Conservation (phyloP, 2,797 vertebrate species). For the Gallinago nigripennis region DNA sequence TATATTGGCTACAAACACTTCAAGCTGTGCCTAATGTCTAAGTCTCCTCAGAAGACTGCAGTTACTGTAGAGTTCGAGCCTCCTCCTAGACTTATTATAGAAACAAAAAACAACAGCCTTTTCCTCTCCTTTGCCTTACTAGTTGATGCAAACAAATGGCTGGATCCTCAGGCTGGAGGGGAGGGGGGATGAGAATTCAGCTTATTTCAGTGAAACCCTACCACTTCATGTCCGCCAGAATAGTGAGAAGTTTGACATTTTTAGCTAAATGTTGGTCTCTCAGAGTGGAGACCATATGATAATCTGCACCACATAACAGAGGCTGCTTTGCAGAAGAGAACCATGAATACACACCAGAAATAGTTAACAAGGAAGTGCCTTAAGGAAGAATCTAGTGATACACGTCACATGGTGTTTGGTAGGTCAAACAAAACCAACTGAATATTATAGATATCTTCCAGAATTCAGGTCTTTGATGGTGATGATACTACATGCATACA, state of each 20-base stretch:
- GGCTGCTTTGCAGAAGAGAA: neutral
- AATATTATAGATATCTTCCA: neutral
- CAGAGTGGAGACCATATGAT: too few species aligned
- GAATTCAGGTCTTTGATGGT: neutral
- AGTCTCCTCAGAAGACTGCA: neutral
- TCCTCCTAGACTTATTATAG: neutral
- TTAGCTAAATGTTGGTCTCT: neutral
- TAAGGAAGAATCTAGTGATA: neutral
- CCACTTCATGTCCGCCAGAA: neutral
- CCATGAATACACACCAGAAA: neutral
- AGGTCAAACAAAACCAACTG: neutral
- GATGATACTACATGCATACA: accelerated
- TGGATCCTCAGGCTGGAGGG: neutral
- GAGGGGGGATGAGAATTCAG: neutral
- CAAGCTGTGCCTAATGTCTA: conserved; percentile 14
- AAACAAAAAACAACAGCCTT: neutral
- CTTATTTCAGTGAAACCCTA: neutral
- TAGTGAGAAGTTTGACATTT: neutral
- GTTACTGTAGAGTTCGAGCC: neutral
- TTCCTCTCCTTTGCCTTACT: neutral
- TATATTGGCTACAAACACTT: conserved; percentile 63
- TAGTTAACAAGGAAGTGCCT: neutral
- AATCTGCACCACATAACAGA: neutral
- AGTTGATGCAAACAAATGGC: neutral
- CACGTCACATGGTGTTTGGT: too few species aligned